Percentiles rank a stretch among this genome's conserved stretches.
Conservation (phyloP, 2,113 vertebrate species). For the Sinocyclocheilus anshuiensis region DNA sequence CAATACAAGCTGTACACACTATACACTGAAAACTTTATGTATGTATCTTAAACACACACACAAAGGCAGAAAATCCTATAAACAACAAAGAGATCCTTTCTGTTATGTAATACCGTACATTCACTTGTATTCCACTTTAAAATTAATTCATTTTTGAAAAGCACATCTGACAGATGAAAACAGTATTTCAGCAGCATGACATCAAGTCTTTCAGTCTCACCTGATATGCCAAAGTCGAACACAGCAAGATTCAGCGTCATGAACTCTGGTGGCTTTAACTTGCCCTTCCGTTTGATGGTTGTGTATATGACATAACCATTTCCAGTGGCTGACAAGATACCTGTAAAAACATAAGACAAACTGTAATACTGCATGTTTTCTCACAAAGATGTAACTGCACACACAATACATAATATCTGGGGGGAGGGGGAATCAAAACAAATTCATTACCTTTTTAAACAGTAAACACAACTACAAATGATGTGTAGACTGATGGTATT, state of each 20-base stretch:
- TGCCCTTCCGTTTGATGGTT: conserved; percentile 86
- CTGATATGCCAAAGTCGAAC: conserved; percentile 96
- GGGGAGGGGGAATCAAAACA: too few relatives aligned
- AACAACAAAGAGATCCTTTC: background rate
- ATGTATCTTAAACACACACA: background rate
- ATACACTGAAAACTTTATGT: background rate
- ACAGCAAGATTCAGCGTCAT: conserved; percentile 94
- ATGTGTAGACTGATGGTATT: background rate
- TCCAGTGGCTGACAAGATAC: conserved; percentile 86
- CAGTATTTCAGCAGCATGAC: background rate
- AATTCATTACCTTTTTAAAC: too few relatives aligned
- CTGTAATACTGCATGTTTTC: background rate
- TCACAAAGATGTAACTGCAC: background rate
- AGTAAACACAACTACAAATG: too few relatives aligned
- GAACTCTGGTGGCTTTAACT: conserved; percentile 90
- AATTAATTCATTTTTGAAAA: background rate
- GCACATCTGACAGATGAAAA: background rate
- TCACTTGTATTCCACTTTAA: too few relatives aligned
- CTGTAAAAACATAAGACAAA: conserved; percentile 67
- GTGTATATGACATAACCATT: conserved; percentile 93
- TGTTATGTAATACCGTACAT: background rate
- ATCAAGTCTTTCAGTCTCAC: conserved; percentile 68
- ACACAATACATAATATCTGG: background rate
- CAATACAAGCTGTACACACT: background rate
- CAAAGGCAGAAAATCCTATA: background rate